Percentiles rank a stretch among this genome's conserved stretches.
phyloP scores from a whole-genome alignment of 2,888 invertebrate genomes.

The Linnaemya tessellans region DNA sequence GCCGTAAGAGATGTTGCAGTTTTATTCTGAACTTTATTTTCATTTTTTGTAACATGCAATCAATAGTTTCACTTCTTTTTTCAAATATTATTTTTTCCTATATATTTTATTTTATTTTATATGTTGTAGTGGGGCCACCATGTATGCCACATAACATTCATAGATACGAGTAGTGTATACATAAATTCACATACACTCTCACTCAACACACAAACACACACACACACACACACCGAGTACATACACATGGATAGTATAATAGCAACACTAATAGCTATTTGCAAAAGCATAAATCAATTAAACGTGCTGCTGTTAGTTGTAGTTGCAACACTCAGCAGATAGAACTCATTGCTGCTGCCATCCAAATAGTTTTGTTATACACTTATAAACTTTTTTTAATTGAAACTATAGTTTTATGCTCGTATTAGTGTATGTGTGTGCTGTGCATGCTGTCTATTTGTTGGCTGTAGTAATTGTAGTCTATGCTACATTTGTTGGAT shows the following conservation, averaged over 20 bases:
- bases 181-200: background rate
- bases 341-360: constrained; percentile 34
- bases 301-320: constrained; percentile 65
- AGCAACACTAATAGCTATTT: constrained; percentile 70
- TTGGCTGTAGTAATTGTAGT: constrained; percentile 32
- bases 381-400: constrained; percentile 9
- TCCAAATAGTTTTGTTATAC: constrained; percentile 34
- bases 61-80: constrained; percentile 56
- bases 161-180: no score
- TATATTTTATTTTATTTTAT: constrained; percentile 63
- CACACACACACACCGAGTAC: constrained; percentile 22
- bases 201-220: constrained; percentile 40
- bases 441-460: constrained; percentile 15
- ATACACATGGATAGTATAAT: constrained; percentile 7
- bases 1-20: constrained; percentile 28
- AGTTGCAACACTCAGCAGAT: constrained; percentile 41
- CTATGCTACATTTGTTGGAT: constrained; percentile 55
- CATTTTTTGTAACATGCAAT: constrained; percentile 43
- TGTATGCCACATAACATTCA: constrained; percentile 30
- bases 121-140: constrained; percentile 59
- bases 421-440: background rate
- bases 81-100: constrained; percentile 35
- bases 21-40: constrained; percentile 17
- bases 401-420: constrained; percentile 8
- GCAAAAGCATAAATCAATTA: constrained; percentile 74